A percentile compares a stretch with the other conserved stretches of the same genome.
phyloP scores from a whole-genome alignment of 2,113 vertebrate species.

The Ivindomyrus marchei region DNA sequence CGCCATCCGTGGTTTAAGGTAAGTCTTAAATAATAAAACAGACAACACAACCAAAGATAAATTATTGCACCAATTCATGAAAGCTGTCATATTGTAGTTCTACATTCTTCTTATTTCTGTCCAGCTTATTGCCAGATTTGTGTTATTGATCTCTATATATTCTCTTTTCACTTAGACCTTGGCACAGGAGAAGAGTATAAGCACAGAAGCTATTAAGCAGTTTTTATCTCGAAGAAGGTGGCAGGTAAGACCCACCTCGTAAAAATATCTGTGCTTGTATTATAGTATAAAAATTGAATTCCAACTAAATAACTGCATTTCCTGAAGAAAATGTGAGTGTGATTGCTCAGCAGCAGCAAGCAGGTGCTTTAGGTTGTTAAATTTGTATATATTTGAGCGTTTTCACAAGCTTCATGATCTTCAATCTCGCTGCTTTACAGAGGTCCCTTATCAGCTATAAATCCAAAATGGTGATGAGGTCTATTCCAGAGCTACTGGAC shows the following conservation, averaged over 20 bases:
- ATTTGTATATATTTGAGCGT: not conserved
- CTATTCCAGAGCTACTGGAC: constrained; percentile 83
- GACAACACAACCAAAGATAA: not conserved
- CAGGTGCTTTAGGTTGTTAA: not conserved
- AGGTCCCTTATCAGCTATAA: constrained; percentile 94
- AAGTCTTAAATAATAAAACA: constrained; percentile 31
- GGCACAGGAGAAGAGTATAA: constrained; percentile 80
- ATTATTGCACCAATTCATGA: not conserved
- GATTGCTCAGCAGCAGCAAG: not conserved
- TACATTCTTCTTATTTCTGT: not conserved
- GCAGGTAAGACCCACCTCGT: constrained; percentile 70
- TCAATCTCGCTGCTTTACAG: constrained; percentile 49
- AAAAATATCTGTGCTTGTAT: constrained; percentile 8
- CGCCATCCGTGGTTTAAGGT: constrained; percentile 98
- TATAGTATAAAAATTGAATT: not conserved
- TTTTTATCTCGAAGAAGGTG: constrained; percentile 88
- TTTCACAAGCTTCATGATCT: not conserved
- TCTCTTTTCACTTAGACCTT: constrained; percentile 62
- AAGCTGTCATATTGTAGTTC: not conserved
- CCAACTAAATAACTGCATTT: not conserved
- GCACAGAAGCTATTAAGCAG: constrained; percentile 84
- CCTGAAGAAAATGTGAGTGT: not conserved
- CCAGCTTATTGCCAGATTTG: not conserved
- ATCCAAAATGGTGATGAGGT: constrained; percentile 91
- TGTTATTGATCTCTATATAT: not conserved